A percentile compares a stretch with the other conserved stretches of the same genome.
phyloP scores from a whole-genome alignment of 2,113 vertebrate genomes.

The Entelurus aequoreus region DNA sequence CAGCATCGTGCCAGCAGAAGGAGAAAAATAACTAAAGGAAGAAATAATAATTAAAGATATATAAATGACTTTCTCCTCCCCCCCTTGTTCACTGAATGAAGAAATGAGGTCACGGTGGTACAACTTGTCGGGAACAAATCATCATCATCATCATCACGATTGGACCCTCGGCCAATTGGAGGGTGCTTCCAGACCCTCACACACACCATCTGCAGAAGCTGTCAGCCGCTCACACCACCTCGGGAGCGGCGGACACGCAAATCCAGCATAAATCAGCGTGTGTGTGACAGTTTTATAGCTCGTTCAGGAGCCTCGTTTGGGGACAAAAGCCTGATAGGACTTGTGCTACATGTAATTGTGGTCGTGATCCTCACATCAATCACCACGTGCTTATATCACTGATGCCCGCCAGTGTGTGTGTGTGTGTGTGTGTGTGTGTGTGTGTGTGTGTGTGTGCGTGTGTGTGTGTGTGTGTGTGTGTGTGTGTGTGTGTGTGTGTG shows the following conservation, averaged over 20 bases:
- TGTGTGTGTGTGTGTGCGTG: no score
- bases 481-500: no score
- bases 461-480: no score
- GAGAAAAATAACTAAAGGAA: conserved; percentile 13
- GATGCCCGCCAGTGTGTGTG: no score
- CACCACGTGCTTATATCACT: conserved; percentile 29
- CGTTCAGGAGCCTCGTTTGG: conserved; percentile 60
- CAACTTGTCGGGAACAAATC: conserved; percentile 64
- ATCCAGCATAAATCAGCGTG: conserved; percentile 54
- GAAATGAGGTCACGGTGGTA: conserved; percentile 72
- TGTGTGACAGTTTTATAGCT: conserved; percentile 59
- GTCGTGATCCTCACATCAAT: conserved; percentile 62
- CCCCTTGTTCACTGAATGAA: conserved; percentile 36
- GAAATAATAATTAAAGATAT: neutral
- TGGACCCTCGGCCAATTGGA: conserved; percentile 65
- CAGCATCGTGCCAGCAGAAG: conserved; percentile 52
- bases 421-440: no score
- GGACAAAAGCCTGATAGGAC: conserved; percentile 58
- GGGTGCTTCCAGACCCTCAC: neutral
- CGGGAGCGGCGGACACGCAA: conserved; percentile 34
- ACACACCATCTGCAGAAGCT: conserved; percentile 20
- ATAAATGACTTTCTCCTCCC: conserved; percentile 20
- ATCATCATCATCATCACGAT: conserved; percentile 59
- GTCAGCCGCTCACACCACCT: conserved; percentile 25
- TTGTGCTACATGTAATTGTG: conserved; percentile 68